Percentiles rank a stretch among this genome's conserved stretches.
These are phyloP conservation scores for Coendou prehensilis DNA, from an alignment of 2,797 vertebrate genomes.

Conservation along the genomic window DNA sequence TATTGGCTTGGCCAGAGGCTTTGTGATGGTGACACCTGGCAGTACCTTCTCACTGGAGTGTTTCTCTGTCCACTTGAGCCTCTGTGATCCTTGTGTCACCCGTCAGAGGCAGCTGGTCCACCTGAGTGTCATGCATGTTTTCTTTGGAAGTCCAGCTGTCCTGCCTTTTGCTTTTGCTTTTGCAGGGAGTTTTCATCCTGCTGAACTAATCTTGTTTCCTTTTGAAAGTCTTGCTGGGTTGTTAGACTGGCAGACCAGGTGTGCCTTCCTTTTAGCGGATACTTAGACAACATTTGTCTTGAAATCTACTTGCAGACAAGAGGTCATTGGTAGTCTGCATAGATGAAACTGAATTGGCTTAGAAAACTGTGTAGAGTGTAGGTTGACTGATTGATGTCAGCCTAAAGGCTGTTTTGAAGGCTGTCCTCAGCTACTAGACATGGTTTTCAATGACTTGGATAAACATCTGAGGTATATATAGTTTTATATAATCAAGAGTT, in stretches of 20 bases:
- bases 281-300: background rate
- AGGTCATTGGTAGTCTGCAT: background rate
- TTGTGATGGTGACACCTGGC: background rate
- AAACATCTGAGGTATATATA: background rate
- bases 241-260: background rate
- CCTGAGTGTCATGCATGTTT: background rate
- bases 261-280: conserved; percentile 19
- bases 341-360: background rate
- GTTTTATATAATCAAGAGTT: conserved; percentile 6
- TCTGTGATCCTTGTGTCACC: background rate
- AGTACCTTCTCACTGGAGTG: background rate
- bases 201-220: background rate
- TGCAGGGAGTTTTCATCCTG: background rate
- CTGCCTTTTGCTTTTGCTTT: conserved; percentile 46
- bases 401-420: background rate
- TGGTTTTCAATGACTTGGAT: conserved; percentile 48
- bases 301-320: background rate
- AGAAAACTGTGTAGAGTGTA: background rate
- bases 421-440: background rate
- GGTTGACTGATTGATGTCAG: background rate
- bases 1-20: conserved; percentile 17
- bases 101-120: background rate
- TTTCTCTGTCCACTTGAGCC: background rate
- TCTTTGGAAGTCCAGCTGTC: background rate
- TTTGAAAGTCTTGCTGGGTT: conserved; percentile 12